Percentiles rank a stretch among this genome's conserved stretches.
Evolutionary conservation across 2,113 vertebrate genomes (phyloP).

Genomic region (Phylloscopus whistleri): DNA sequence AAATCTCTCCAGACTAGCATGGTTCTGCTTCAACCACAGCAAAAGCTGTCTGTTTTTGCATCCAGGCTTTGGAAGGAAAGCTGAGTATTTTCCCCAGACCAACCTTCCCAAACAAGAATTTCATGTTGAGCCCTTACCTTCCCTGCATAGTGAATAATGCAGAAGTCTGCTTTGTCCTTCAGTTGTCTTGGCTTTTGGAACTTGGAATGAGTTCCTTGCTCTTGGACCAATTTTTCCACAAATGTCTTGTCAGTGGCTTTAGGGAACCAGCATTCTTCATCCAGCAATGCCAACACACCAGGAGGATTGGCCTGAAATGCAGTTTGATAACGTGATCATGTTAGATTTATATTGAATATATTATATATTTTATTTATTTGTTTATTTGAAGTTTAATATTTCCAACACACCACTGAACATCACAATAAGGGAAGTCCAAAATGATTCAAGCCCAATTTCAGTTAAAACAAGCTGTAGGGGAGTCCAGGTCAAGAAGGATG

Average conservation of each 20-base stretch:
- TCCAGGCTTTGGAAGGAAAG: not conserved
- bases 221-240: slow-evolving; percentile 94
- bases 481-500: not conserved
- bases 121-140: slow-evolving; percentile 72
- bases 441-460: not conserved
- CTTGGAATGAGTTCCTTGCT: slow-evolving; percentile 94
- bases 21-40: not conserved
- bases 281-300: slow-evolving; percentile 90
- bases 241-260: slow-evolving; percentile 98
- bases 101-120: not conserved
- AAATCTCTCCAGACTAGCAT: not conserved
- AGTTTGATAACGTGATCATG: not conserved
- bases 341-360: too few relatives aligned
- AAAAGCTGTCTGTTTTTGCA: not conserved
- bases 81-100: not conserved
- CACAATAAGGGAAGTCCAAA: not conserved
- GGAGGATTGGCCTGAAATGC: slow-evolving; percentile 88
- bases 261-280: slow-evolving; percentile 99
- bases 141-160: slow-evolving; percentile 97
- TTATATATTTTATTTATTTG: too few relatives aligned
- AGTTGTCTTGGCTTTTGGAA: slow-evolving; percentile 95
- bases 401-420: not conserved
- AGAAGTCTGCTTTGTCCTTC: slow-evolving; percentile 97
- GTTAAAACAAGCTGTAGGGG: not conserved
- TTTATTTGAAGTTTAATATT: not conserved